Percentiles rank a stretch among this genome's conserved stretches.
Conservation (phyloP, 1,140 invertebrate species). For the Saccostrea echinata region DNA sequence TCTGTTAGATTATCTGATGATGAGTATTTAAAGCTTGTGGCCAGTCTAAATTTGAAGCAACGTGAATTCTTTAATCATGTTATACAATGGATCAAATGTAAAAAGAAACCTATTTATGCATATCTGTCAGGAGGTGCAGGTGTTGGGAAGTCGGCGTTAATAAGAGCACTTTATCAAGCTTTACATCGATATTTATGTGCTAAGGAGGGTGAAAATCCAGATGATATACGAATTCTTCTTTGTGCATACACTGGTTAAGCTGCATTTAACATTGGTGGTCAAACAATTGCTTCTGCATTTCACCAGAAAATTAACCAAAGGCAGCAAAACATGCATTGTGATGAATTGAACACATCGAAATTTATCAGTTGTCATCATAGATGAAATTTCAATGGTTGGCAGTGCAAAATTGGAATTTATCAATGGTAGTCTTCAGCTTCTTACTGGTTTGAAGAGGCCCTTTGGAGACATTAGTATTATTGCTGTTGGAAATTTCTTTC, state of each 20-base stretch:
- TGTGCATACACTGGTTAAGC: slow-evolving; percentile 43
- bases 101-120: slow-evolving; percentile 39
- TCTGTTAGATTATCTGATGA: slow-evolving; percentile 10
- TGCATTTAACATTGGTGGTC: slow-evolving; percentile 43
- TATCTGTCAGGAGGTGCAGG: slow-evolving; percentile 56
- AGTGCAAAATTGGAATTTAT: too few relatives aligned
- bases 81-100: slow-evolving; percentile 27
- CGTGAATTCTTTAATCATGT: slow-evolving; percentile 51
- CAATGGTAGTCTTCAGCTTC: too few relatives aligned
- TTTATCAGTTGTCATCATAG: slow-evolving; percentile 31
- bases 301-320: slow-evolving; percentile 33
- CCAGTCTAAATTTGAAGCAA: slow-evolving; percentile 41
- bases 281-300: slow-evolving; percentile 22
- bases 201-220: slow-evolving; percentile 52
- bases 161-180: slow-evolving; percentile 52
- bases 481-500: too few relatives aligned
- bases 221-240: slow-evolving; percentile 48
- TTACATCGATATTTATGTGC: slow-evolving; percentile 47
- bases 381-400: too few relatives aligned
- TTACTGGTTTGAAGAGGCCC: too few relatives aligned
- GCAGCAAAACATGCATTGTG: too few relatives aligned
- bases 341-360: slow-evolving; percentile 41
- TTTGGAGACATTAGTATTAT: too few relatives aligned
- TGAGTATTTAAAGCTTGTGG: slow-evolving; percentile 32
- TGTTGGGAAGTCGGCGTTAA: slow-evolving; percentile 53